phyloP scores from a whole-genome alignment of 2,113 vertebrate genomes.

The Speoplatyrhinus poulsoni region DNA sequence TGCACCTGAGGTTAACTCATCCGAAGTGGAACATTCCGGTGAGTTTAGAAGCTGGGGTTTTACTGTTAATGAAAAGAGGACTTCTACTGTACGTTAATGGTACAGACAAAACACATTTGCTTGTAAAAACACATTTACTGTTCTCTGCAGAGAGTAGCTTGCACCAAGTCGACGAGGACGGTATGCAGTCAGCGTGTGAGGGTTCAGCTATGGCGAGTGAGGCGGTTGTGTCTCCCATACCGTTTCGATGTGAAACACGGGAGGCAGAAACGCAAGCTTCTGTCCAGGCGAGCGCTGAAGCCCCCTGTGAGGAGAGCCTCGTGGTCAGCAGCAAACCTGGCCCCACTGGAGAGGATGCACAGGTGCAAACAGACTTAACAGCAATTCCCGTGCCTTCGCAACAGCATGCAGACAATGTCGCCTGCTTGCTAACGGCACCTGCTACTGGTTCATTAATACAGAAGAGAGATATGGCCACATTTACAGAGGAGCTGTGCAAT shows the following conservation, averaged over 20 bases:
- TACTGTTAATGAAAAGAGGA: neutral
- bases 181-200: slow-evolving; percentile 25
- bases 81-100: neutral
- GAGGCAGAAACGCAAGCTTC: slow-evolving; percentile 50
- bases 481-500: slow-evolving; percentile 56
- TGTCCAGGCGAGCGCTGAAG: slow-evolving; percentile 31
- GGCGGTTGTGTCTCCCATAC: neutral
- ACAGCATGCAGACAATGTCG: slow-evolving; percentile 12
- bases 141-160: slow-evolving; percentile 34
- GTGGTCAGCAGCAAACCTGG: slow-evolving; percentile 7
- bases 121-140: neutral
- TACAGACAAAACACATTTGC: no score
- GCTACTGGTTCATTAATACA: slow-evolving; percentile 11
- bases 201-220: slow-evolving; percentile 12
- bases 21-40: slow-evolving; percentile 46
- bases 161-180: slow-evolving; percentile 23
- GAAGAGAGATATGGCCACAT: slow-evolving; percentile 65
- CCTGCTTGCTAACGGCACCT: neutral
- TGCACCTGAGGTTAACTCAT: slow-evolving; percentile 11
- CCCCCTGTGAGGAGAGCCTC: slow-evolving; percentile 23
- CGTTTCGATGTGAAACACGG: slow-evolving; percentile 12
- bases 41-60: slow-evolving; percentile 21
- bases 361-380: slow-evolving; percentile 54
- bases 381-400: slow-evolving; percentile 14
- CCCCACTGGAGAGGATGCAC: slow-evolving; percentile 41